Percentiles rank a stretch among this genome's conserved stretches.
Evolutionary conservation across 2,888 invertebrate genomes (phyloP).

Genomic region (Dascillus cervinus): DNA sequence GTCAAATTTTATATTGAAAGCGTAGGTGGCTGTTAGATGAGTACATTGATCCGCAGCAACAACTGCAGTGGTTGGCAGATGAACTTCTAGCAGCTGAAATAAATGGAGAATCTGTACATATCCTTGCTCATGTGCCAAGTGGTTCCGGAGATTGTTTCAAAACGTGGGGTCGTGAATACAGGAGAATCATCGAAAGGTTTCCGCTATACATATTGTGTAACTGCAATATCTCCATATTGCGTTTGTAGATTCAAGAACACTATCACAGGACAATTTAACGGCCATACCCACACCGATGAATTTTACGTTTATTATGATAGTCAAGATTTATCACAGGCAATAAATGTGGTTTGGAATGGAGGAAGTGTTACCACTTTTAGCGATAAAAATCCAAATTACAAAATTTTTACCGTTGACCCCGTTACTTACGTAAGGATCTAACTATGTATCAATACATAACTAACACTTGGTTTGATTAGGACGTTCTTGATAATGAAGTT

Average conservation of each 20-base stretch:
- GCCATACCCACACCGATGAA: conserved; percentile 74
- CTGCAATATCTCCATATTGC: too few species aligned
- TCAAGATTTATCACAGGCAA: conserved; percentile 47
- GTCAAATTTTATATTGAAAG: conserved; percentile 1
- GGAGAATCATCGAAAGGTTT: conserved; percentile 58
- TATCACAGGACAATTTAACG: conserved; percentile 75
- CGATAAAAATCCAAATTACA: conserved; percentile 55
- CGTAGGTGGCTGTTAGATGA: conserved; percentile 39
- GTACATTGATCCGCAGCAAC: conserved; percentile 64
- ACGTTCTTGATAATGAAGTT: conserved; percentile 56
- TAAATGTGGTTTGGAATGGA: conserved; percentile 68
- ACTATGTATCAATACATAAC: not conserved
- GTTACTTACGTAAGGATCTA: conserved; percentile 29
- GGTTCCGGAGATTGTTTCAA: conserved; percentile 56
- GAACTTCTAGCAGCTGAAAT: conserved; percentile 41
- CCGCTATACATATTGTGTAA: too few species aligned
- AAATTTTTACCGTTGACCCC: conserved; percentile 28
- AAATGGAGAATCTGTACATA: conserved; percentile 68
- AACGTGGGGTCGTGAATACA: conserved; percentile 65
- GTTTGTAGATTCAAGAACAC: conserved; percentile 62
- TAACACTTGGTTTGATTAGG: conserved; percentile 35
- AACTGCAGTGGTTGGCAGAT: conserved; percentile 71
- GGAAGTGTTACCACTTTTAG: conserved; percentile 49
- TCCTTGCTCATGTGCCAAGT: conserved; percentile 77
- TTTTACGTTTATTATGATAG: conserved; percentile 62